Evolutionary conservation across 2,888 invertebrate genomes (phyloP), one percentile per base, ranked within the genome.

Genomic region (Harpalus rufipes): DNA sequence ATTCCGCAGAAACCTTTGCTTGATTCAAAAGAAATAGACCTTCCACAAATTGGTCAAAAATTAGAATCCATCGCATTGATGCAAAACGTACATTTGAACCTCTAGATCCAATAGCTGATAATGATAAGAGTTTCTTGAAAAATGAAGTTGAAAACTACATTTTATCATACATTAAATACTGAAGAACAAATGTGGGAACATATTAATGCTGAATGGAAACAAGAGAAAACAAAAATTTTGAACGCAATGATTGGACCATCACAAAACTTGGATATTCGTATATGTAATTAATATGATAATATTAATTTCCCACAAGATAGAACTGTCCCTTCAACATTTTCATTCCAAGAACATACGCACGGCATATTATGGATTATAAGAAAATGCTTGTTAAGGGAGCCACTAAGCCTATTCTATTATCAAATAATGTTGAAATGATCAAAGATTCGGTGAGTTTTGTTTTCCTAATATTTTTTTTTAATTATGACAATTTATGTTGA

Each of bases 81-180:
- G 95, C 97, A 6, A 95, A 97, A 86, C 93, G 95, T 82, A 96
- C 96, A n/a, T 96, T 97, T 88, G 96, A 97, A 90, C 96, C 98
- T 0, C 92, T 98, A 21, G 97, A 98, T 91, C 97, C 98, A 0
- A 95, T 97, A 78, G 95, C 96, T 56, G 98, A 98, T 89, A 96
- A 97, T 16, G 98, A 98, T 90, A 96, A 96, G 87, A 96, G 96
- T 88, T 98, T 96, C 90, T 91, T 99, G 16, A 95, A 96, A 90
- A 98, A 98, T 93, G 98, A 99, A 92, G 94, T 97, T 86, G 97
- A 98, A 92, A 98, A 98, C 93, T 97, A 97, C 0, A 96, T 99
- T 88, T 91, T 98, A 14, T 95, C 97, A 4, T 94, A 97, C 1
- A 97, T 98, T 93, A 90, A 92, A 93, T 82, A 94, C 94, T 21